phyloP scores from a whole-genome alignment of 92 coral and sea anemone species.

The Parazoanthus atlanticus region DNA sequence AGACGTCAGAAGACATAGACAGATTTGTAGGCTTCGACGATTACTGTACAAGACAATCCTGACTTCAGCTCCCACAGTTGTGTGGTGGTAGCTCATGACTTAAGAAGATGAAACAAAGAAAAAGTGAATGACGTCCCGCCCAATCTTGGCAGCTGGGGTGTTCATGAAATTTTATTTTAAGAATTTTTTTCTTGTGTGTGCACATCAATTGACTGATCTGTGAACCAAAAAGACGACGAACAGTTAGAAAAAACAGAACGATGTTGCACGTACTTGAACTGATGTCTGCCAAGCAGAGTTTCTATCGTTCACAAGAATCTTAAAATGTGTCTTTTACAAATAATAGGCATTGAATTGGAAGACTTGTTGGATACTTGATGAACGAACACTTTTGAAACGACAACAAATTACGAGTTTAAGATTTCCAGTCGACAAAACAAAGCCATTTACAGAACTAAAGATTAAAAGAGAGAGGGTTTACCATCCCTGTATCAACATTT shows the following conservation, averaged over 20 bases:
- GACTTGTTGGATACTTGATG: not conserved
- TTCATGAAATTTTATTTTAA: not conserved
- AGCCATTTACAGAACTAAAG: not conserved
- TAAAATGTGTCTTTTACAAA: not conserved
- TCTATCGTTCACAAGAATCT: not conserved
- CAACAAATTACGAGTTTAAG: no score
- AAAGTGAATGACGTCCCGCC: not conserved
- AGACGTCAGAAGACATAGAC: not conserved
- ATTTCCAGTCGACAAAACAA: not conserved
- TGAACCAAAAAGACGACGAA: not conserved
- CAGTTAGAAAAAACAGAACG: not conserved
- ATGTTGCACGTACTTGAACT: constrained; percentile 1
- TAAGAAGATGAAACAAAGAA: not conserved
- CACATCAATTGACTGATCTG: not conserved
- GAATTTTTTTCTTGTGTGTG: constrained; percentile 2
- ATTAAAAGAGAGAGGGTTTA: not conserved
- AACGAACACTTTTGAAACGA: not conserved
- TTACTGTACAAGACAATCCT: not conserved
- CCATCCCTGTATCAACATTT: not conserved
- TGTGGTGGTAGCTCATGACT: not conserved
- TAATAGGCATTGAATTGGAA: not conserved
- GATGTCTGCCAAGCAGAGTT: not conserved
- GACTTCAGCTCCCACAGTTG: not conserved
- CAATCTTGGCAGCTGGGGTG: not conserved
- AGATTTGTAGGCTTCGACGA: not conserved